These are phyloP conservation scores for Nezara viridula DNA, from an alignment of 2,888 invertebrate species.

Conservation along the genomic window DNA sequence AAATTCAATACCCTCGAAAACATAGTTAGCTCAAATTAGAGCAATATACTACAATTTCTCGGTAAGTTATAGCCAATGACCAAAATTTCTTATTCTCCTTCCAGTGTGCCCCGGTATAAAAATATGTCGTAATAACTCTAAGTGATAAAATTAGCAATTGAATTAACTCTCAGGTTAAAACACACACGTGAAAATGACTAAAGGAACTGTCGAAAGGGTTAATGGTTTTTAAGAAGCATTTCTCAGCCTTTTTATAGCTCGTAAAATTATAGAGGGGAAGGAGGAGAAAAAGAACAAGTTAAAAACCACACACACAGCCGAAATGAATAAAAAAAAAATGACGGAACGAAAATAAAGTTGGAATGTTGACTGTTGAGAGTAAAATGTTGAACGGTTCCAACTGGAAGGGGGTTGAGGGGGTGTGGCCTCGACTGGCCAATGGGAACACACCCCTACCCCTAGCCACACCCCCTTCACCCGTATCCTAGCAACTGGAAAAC, in stretches of 20 bases:
- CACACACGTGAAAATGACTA: not conserved
- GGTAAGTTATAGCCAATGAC: too few relatives aligned
- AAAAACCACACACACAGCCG: constrained; percentile 16
- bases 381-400: not conserved
- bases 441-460: not conserved
- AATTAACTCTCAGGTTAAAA: not conserved
- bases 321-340: not conserved
- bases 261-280: not conserved
- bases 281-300: not conserved
- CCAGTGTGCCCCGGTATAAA: too few relatives aligned
- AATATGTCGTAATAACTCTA: too few relatives aligned
- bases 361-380: constrained; percentile 43
- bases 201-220: not conserved
- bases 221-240: not conserved
- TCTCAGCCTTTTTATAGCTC: not conserved
- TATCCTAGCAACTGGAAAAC: constrained; percentile 40
- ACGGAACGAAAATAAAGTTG: constrained; percentile 3
- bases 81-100: too few relatives aligned
- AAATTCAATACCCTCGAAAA: too few relatives aligned
- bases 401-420: constrained; percentile 31
- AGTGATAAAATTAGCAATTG: not conserved
- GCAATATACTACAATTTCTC: too few relatives aligned
- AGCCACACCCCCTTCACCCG: not conserved
- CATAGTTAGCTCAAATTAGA: too few relatives aligned
- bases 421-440: constrained; percentile 4